These are phyloP conservation scores for Pygoscelis antarcticus DNA, from an alignment of 2,113 vertebrate species.

Conservation along the genomic window DNA sequence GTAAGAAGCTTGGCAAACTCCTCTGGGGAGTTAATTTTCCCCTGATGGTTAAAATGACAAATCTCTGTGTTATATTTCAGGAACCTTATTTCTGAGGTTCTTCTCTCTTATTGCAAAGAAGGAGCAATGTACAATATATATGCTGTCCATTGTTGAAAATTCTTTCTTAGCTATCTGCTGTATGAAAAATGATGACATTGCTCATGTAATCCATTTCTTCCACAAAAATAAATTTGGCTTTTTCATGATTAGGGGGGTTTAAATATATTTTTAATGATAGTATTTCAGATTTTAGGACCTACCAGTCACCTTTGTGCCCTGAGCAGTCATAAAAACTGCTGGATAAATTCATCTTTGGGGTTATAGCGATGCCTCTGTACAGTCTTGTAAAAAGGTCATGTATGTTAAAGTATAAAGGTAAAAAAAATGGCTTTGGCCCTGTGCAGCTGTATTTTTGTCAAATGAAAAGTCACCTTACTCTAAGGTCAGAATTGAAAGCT, in stretches of 20 bases:
- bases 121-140: neutral
- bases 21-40: conserved; percentile 21
- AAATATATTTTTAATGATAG: neutral
- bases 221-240: neutral
- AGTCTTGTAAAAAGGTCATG: neutral
- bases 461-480: neutral
- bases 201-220: neutral
- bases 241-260: neutral
- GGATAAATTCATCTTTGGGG: neutral
- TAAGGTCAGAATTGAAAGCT: neutral
- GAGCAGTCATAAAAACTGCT: neutral
- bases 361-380: neutral
- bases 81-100: conserved; percentile 3
- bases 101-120: neutral
- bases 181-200: neutral
- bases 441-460: neutral
- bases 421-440: neutral
- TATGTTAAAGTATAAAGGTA: neutral
- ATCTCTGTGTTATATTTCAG: neutral
- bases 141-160: neutral
- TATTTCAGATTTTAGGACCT: neutral
- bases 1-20: conserved; percentile 19
- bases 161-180: neutral
- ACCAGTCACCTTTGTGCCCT: neutral
- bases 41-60: conserved; percentile 6